These are phyloP conservation scores for Drosophila lacertosa DNA, from an alignment of 1,140 invertebrate species.

Conservation along the genomic window DNA sequence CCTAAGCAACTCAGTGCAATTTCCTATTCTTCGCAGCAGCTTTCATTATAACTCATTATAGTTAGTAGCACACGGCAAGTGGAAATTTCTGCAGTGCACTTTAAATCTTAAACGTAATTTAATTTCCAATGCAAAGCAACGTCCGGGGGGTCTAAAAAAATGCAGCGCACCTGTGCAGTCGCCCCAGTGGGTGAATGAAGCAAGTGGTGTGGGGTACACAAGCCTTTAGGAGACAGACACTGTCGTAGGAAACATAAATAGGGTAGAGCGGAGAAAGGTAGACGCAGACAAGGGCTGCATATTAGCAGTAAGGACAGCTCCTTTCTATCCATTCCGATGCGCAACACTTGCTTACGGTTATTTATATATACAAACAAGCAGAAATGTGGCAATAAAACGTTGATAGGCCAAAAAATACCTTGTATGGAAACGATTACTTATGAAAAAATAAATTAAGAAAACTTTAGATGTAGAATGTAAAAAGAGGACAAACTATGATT, in stretches of 20 bases:
- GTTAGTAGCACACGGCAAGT: constrained; percentile 33
- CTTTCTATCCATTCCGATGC: constrained; percentile 21
- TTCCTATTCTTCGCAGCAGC: constrained; percentile 18
- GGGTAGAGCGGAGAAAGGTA: background rate
- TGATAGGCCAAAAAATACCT: constrained; percentile 17
- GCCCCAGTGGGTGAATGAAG: constrained; percentile 3
- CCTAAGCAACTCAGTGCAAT: constrained; percentile 1
- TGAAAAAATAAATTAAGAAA: background rate
- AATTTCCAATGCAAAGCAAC: constrained; percentile 60
- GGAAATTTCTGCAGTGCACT: constrained; percentile 44
- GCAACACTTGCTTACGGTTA: constrained; percentile 49
- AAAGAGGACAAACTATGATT: no score
- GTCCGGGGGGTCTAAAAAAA: constrained; percentile 8
- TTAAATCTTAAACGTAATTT: constrained; percentile 73
- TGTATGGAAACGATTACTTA: background rate
- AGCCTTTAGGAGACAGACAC: constrained; percentile 19
- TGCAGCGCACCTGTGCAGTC: constrained; percentile 54
- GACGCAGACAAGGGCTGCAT: constrained; percentile 19
- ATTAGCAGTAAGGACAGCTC: constrained; percentile 40
- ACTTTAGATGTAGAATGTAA: no score
- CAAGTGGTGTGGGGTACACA: constrained; percentile 4
- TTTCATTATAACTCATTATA: constrained; percentile 63
- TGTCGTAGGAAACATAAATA: background rate
- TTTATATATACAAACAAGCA: constrained; percentile 44
- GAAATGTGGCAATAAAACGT: background rate